Percentiles rank a stretch among this genome's conserved stretches.
Evolutionary conservation across 1,140 invertebrate species (phyloP).

Genomic region (Leucophenga varia): DNA sequence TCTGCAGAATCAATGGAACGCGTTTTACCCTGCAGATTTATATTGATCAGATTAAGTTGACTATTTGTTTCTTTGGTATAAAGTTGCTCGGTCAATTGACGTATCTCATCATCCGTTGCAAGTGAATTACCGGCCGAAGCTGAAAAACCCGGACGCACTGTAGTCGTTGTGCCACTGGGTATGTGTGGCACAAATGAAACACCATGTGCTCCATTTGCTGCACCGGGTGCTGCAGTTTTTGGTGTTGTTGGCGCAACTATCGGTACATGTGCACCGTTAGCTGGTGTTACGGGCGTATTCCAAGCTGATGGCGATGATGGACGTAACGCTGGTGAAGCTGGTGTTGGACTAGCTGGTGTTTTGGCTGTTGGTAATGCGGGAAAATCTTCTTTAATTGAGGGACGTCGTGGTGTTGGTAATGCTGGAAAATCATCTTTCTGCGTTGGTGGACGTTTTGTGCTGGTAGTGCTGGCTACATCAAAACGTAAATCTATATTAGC

Average conservation of each 20-base stretch:
- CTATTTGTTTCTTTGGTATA: slow-evolving; percentile 72
- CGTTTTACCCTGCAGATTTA: slow-evolving; percentile 74
- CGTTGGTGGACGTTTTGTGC: slow-evolving; percentile 29
- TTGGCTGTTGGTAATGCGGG: slow-evolving; percentile 31
- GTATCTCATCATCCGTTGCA: slow-evolving; percentile 57
- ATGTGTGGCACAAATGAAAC: slow-evolving; percentile 36
- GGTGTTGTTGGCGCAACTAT: slow-evolving; percentile 19
- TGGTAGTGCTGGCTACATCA: slow-evolving; percentile 26
- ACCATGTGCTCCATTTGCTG: slow-evolving; percentile 9
- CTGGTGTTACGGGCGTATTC: slow-evolving; percentile 10
- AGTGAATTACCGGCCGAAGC: slow-evolving; percentile 31
- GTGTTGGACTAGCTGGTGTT: slow-evolving; percentile 19
- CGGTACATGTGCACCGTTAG: background rate
- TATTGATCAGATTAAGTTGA: slow-evolving; percentile 64
- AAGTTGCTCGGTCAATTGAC: slow-evolving; percentile 69
- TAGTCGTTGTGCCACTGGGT: slow-evolving; percentile 16
- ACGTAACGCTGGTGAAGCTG: background rate
- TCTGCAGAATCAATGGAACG: slow-evolving; percentile 67
- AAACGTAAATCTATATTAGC: slow-evolving; percentile 28
- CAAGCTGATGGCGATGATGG: slow-evolving; percentile 30
- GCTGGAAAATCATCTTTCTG: slow-evolving; percentile 44
- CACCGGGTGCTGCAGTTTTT: slow-evolving; percentile 14
- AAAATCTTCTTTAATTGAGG: slow-evolving; percentile 41
- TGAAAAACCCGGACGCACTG: slow-evolving; percentile 38
- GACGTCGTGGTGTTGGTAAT: slow-evolving; percentile 33